These are phyloP conservation scores for Clytia hemisphaerica DNA, from an alignment of 30 jellyfish, hydroid and myxozoan genomes.

Conservation along the genomic window DNA sequence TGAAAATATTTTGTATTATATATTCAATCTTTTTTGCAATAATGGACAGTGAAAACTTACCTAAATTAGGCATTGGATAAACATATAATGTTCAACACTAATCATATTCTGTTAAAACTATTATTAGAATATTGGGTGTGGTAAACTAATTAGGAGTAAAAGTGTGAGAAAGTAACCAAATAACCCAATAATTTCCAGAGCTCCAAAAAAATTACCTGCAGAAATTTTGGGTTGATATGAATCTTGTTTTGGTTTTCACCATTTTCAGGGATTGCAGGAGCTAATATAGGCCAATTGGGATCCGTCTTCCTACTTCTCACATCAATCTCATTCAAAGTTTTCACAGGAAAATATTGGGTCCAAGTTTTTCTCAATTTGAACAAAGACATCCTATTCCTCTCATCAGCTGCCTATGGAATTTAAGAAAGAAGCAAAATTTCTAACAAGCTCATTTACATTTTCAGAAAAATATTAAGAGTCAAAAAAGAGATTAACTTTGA, in stretches of 20 bases:
- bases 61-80: too few species aligned
- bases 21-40: too few species aligned
- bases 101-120: too few species aligned
- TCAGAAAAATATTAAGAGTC: too few species aligned
- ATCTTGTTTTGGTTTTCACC: slow-evolving; percentile 23
- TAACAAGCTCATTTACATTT: not conserved
- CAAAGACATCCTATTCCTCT: slow-evolving; percentile 48
- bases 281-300: slow-evolving; percentile 82
- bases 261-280: not conserved
- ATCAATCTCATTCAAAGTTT: slow-evolving; percentile 56
- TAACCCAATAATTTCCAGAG: too few species aligned
- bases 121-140: too few species aligned
- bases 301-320: slow-evolving; percentile 41
- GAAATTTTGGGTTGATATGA: slow-evolving; percentile 82
- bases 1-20: too few species aligned
- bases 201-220: slow-evolving; percentile 56
- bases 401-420: slow-evolving; percentile 63
- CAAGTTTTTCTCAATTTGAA: slow-evolving; percentile 79
- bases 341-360: slow-evolving; percentile 55
- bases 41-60: too few species aligned
- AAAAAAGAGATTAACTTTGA: too few species aligned
- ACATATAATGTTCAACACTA: too few species aligned
- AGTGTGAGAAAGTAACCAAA: too few species aligned
- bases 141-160: too few species aligned
- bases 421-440: not conserved